Conservation (phyloP, 2,113 vertebrate genomes). For the Microcebus jonahi region DNA sequence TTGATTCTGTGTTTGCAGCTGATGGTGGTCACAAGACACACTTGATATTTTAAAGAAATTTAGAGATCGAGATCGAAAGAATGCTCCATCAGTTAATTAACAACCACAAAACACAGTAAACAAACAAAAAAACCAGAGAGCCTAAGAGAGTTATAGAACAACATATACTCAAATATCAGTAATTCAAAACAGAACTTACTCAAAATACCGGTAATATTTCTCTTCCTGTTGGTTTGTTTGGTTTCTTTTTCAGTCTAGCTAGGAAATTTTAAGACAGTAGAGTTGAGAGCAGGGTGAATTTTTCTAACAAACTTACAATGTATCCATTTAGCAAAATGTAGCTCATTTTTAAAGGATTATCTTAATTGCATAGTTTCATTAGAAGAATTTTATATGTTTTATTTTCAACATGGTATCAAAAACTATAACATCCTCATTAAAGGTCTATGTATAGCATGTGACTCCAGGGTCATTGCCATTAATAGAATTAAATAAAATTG, state of each 20-base stretch:
- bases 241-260: not conserved
- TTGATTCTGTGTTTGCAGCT: slow-evolving; percentile 60
- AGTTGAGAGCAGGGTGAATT: not conserved
- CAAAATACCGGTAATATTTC: not conserved
- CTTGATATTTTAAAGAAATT: slow-evolving; percentile 68
- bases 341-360: not conserved
- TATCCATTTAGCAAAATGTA: not conserved
- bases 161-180: not conserved
- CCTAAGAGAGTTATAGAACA: not conserved
- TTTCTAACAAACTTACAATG: not conserved
- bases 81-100: slow-evolving; percentile 51
- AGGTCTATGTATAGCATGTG: not conserved
- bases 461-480: not conserved
- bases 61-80: slow-evolving; percentile 43
- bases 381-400: not conserved
- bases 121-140: not conserved
- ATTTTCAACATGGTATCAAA: slow-evolving; percentile 12
- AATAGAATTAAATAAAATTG: not conserved
- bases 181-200: not conserved
- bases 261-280: slow-evolving; percentile 12
- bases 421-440: not conserved
- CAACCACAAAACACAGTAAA: slow-evolving; percentile 42
- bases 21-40: slow-evolving; percentile 53
- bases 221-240: not conserved
- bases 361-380: not conserved